Evolutionary conservation across 2,113 vertebrate species (phyloP).

Genomic region (Carassius gibelio): DNA sequence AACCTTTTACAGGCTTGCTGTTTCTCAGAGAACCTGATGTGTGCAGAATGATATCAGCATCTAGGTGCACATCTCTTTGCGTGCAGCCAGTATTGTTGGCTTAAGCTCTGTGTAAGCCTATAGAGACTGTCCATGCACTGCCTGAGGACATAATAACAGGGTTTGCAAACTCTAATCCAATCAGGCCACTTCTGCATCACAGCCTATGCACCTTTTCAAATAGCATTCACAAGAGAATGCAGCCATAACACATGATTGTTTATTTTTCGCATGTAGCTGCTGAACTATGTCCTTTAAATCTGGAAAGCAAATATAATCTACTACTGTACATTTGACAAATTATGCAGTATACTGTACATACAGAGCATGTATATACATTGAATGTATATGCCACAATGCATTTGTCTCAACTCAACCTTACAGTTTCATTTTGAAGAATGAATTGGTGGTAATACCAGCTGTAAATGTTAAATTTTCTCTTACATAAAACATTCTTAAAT

Average conservation of each 20-base stretch:
- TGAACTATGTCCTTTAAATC: neutral
- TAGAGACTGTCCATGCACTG: slow-evolving; percentile 1
- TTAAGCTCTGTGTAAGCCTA: slow-evolving; percentile 48
- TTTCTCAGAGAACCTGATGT: neutral
- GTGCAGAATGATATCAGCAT: neutral
- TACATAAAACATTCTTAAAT: neutral
- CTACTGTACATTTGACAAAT: neutral
- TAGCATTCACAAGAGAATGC: slow-evolving; percentile 24
- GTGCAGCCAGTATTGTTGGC: slow-evolving; percentile 29
- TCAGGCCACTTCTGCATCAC: slow-evolving; percentile 64
- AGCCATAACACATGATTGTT: neutral
- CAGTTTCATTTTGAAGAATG: neutral
- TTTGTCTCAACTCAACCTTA: neutral
- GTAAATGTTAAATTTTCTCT: neutral
- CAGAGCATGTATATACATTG: neutral
- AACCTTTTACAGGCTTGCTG: neutral
- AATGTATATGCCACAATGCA: neutral
- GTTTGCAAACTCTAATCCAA: slow-evolving; percentile 70
- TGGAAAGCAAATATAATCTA: neutral
- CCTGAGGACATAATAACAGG: slow-evolving; percentile 42
- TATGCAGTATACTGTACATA: neutral
- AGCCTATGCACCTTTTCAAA: slow-evolving; percentile 30
- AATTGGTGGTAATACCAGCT: neutral
- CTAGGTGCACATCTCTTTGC: neutral
- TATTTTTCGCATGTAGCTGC: neutral